These are phyloP conservation scores for Cantharis lateralis DNA, from an alignment of 2,888 invertebrate species.

Conservation along the genomic window DNA sequence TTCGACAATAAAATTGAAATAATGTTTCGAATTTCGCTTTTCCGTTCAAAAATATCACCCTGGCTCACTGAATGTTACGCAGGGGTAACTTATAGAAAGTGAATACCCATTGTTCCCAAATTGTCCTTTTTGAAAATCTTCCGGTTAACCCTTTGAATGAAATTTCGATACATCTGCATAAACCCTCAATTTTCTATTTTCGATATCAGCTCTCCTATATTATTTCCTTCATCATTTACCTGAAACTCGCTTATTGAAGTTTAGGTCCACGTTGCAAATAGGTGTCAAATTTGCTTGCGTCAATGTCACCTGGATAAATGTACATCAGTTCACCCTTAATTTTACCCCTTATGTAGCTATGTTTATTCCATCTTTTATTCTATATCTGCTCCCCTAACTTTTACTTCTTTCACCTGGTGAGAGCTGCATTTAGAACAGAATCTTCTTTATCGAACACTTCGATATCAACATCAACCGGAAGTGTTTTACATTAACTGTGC, in stretches of 20 bases:
- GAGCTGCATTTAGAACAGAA: neutral
- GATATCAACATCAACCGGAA: neutral
- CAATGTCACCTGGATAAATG: neutral
- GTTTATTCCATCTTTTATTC: neutral
- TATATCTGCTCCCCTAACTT: neutral
- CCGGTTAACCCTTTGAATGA: neutral
- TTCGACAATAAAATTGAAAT: no score
- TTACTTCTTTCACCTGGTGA: neutral
- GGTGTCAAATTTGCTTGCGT: neutral
- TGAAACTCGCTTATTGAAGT: neutral
- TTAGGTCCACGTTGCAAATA: neutral
- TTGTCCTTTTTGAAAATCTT: neutral
- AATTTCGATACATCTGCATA: neutral
- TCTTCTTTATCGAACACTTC: neutral
- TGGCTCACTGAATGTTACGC: neutral
- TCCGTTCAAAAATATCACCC: neutral
- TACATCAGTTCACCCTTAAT: neutral
- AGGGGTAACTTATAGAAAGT: neutral
- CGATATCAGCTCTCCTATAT: neutral
- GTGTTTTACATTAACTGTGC: neutral
- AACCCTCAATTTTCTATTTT: neutral
- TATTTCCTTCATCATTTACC: neutral
- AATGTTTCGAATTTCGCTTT: neutral
- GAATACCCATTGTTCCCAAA: neutral
- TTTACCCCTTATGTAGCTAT: neutral